phyloP scores from a whole-genome alignment of 2,888 invertebrate species.

The Clivina fossor region DNA sequence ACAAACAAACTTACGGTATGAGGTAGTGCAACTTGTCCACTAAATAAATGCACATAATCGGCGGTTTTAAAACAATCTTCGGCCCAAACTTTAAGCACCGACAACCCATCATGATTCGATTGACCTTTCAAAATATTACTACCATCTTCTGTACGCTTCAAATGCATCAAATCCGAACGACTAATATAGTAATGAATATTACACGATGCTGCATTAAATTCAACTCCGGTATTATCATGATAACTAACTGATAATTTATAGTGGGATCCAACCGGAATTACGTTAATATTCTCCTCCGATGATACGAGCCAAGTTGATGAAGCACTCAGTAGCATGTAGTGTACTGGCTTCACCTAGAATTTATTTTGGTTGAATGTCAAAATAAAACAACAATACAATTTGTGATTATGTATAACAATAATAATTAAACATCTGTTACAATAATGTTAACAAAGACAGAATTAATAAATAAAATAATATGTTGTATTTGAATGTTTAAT shows the following conservation, averaged over 20 bases:
- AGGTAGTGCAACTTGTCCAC: constrained; percentile 51
- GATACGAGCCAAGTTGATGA: constrained; percentile 48
- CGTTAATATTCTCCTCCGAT: constrained; percentile 38
- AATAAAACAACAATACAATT: too few relatives aligned
- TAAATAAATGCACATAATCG: constrained; percentile 52
- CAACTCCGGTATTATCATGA: constrained; percentile 59
- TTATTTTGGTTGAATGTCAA: too few relatives aligned
- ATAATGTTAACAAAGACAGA: too few relatives aligned
- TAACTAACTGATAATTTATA: constrained; percentile 56
- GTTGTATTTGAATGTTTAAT: too few relatives aligned
- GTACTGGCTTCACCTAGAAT: constrained; percentile 53
- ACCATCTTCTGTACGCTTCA: constrained; percentile 55
- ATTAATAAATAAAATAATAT: too few relatives aligned
- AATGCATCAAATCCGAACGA: constrained; percentile 51
- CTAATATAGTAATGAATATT: constrained; percentile 55
- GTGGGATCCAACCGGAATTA: constrained; percentile 57
- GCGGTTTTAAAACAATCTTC: constrained; percentile 49
- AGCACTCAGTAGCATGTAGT: constrained; percentile 53
- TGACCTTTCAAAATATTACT: constrained; percentile 54
- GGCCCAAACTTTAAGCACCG: constrained; percentile 57
- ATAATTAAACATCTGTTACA: too few relatives aligned
- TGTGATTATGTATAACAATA: too few relatives aligned
- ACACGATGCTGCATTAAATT: constrained; percentile 57
- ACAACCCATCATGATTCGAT: constrained; percentile 55
- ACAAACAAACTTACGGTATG: constrained; percentile 45